Conservation (phyloP, 1,140 invertebrate genomes). For the Choristoneura fumiferana region DNA sequence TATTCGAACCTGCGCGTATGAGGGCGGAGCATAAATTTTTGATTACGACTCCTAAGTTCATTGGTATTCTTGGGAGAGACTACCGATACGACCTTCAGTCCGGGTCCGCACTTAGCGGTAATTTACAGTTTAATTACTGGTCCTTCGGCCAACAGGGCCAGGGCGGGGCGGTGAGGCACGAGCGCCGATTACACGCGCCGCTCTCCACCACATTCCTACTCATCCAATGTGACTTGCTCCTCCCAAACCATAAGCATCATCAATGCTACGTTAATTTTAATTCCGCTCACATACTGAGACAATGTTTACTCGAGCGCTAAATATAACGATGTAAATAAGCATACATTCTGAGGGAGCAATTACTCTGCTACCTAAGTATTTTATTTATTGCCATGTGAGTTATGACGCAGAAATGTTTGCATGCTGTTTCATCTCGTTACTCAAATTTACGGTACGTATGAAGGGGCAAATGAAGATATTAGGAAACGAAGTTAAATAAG, state of each 20-base stretch:
- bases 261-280: background rate
- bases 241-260: background rate
- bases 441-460: background rate
- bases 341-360: background rate
- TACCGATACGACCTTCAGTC: slow-evolving; percentile 54
- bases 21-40: slow-evolving; percentile 48
- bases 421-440: slow-evolving; percentile 5
- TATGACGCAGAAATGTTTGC: background rate
- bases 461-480: slow-evolving; percentile 21
- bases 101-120: slow-evolving; percentile 54
- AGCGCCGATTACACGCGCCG: background rate
- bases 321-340: background rate
- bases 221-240: too few species aligned
- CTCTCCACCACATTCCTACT: too few species aligned
- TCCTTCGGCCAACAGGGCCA: slow-evolving; percentile 26
- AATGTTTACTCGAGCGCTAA: slow-evolving; percentile 6
- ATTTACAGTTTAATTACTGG: slow-evolving; percentile 67
- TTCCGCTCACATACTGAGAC: background rate
- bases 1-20: slow-evolving; percentile 4
- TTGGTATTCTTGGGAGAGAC: slow-evolving; percentile 51
- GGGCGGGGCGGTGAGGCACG: slow-evolving; percentile 1
- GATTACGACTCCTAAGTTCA: slow-evolving; percentile 47
- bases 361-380: slow-evolving; percentile 3
- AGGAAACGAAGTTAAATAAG: slow-evolving; percentile 37
- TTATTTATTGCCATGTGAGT: background rate